A percentile compares a stretch with the other conserved stretches of the same genome.
Evolutionary conservation across 2,888 invertebrate genomes (phyloP).

Genomic region (Dicyrtoma fusca): DNA sequence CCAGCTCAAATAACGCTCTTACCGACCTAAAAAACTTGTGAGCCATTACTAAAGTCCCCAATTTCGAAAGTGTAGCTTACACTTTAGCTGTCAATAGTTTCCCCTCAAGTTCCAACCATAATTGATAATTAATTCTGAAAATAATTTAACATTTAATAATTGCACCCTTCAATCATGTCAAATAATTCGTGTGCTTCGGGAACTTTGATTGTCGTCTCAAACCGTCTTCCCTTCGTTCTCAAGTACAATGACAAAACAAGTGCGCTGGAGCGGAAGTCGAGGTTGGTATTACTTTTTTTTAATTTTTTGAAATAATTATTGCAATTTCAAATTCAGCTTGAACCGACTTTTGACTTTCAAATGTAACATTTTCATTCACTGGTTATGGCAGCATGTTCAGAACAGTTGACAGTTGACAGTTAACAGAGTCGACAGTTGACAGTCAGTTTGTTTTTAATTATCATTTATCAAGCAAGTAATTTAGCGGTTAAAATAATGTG

Average conservation of each 20-base stretch:
- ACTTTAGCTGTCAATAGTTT: not conserved
- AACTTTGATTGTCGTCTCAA: slow-evolving; percentile 81
- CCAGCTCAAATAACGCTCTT: too few species aligned
- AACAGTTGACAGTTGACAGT: too few species aligned
- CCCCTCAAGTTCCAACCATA: not conserved
- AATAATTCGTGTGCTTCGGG: slow-evolving; percentile 43
- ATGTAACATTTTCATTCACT: too few species aligned
- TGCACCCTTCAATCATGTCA: slow-evolving; percentile 12
- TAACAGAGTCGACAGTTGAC: too few species aligned
- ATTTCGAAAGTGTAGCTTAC: not conserved
- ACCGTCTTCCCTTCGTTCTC: slow-evolving; percentile 84
- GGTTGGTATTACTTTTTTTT: slow-evolving; percentile 69
- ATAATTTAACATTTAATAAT: not conserved
- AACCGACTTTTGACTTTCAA: too few species aligned
- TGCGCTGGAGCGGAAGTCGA: slow-evolving; percentile 77
- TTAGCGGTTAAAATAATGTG: too few species aligned
- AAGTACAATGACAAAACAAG: slow-evolving; percentile 74
- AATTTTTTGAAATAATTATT: too few species aligned
- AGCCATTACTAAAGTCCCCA: not conserved
- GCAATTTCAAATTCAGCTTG: too few species aligned
- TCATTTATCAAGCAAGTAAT: too few species aligned
- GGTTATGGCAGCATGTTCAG: too few species aligned
- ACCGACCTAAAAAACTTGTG: not conserved
- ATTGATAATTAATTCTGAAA: not conserved
- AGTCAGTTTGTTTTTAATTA: too few species aligned